Percentiles rank a stretch among this genome's conserved stretches.
phyloP scores from a whole-genome alignment of 2,797 vertebrate genomes.

The Sylvia borin region DNA sequence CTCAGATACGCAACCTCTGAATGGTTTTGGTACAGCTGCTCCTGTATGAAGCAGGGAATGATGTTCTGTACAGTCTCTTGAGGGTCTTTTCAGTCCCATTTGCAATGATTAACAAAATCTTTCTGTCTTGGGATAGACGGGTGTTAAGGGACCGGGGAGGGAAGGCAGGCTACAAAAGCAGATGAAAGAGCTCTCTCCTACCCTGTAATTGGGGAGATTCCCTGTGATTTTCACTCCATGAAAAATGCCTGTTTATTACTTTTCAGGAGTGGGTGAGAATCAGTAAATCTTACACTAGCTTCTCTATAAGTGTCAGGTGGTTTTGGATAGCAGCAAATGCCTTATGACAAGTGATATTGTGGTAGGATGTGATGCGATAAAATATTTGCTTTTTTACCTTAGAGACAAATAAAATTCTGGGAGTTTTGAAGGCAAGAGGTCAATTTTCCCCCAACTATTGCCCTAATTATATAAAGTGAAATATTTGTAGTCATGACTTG shows the following conservation, averaged over 20 bases:
- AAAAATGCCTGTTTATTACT: conserved; percentile 15
- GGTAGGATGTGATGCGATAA: neutral
- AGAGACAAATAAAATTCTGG: neutral
- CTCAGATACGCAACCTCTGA: conserved; percentile 12
- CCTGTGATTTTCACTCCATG: neutral
- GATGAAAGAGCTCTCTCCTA: neutral
- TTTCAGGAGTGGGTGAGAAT: neutral
- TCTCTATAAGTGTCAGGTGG: neutral
- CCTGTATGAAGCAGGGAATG: conserved; percentile 9
- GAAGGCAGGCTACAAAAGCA: neutral
- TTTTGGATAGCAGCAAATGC: neutral
- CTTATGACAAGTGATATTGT: neutral
- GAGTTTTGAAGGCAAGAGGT: neutral
- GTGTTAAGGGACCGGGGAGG: neutral
- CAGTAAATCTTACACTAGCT: neutral
- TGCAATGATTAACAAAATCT: conserved; percentile 36
- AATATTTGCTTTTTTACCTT: neutral
- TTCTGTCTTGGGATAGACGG: conserved; percentile 19
- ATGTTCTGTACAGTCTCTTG: conserved; percentile 23
- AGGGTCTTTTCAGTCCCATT: conserved; percentile 44
- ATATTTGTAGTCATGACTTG: neutral
- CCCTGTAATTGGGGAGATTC: neutral
- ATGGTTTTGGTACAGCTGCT: conserved; percentile 57
- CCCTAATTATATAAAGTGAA: neutral
- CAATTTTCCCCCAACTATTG: neutral